A percentile compares a stretch with the other conserved stretches of the same genome.
Conservation (phyloP, 2,888 invertebrate genomes). For the Miltochrista miniata region DNA sequence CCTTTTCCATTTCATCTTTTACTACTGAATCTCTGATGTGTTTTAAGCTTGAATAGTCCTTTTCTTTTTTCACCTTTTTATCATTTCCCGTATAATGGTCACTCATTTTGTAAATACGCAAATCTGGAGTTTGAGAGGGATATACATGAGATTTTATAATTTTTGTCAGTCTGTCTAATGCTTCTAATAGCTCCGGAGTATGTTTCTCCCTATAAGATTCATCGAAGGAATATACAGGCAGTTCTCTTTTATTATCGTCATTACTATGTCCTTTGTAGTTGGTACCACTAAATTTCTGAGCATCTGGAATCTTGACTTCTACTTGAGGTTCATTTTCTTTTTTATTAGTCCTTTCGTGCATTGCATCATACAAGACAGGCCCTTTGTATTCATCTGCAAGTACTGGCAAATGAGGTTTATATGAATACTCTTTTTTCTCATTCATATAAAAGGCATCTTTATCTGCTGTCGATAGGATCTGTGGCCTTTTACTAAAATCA, state of each 20-base stretch:
- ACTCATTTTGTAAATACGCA: constrained; percentile 35
- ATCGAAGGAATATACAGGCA: constrained; percentile 1
- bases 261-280: neutral
- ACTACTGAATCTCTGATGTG: neutral
- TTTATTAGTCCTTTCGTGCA: constrained; percentile 4
- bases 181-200: constrained; percentile 41
- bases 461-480: constrained; percentile 63
- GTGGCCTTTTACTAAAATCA: constrained; percentile 75
- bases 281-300: neutral
- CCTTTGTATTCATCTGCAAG: constrained; percentile 17
- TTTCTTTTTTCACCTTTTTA: neutral
- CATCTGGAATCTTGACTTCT: neutral
- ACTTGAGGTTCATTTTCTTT: constrained; percentile 1
- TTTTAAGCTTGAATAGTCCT: neutral
- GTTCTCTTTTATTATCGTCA: neutral
- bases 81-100: neutral
- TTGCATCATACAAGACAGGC: constrained; percentile 10
- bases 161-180: constrained; percentile 50
- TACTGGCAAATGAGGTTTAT: constrained; percentile 32
- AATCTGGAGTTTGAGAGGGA: constrained; percentile 45
- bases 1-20: neutral
- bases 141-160: constrained; percentile 53
- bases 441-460: constrained; percentile 54
- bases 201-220: constrained; percentile 5
- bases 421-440: constrained; percentile 52